Base-by-base conservation (phyloP, 1,140 invertebrate species). In the Aphidius gifuensis region DNA sequence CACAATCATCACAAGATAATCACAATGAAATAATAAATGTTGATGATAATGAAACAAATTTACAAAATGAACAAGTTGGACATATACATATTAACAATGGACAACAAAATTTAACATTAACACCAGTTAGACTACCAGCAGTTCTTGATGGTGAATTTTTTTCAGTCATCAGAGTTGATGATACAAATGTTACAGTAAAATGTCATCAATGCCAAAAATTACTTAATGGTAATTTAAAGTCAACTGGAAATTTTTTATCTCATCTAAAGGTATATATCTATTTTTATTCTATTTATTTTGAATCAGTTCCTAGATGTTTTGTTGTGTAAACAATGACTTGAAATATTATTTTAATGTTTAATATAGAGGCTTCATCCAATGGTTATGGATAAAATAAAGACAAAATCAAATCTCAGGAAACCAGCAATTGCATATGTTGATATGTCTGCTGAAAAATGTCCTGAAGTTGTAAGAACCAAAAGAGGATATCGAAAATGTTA, bases 141-240 rank as follows among this genome's bases (percentile, higher is more conserved):
- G 76, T 81, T 64, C 62, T 81, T 5, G 80, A 81, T 66, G 79
- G 80, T 45, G 80, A 82, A 64, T 81, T 78, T 57, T 82, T 81
- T 56, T 71, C 68, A 23, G 79, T 81, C 21, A 75, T 77, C 21
- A 73, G 77, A 62, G 71, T 81, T 11, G 77, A 80, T 54, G 77
- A 80, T 51, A 74, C 72, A 3, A 80, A 81, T 63, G 78, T 81
- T 6, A 80, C 79, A 2, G 80, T 79, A 8, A 64, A 69, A 43
- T 81, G 80, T 68, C 64, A 75, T 32, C 79, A 81, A 38, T 81
- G 80, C 55, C 73, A 79, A 11, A 81, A 80, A 67, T 61, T 78
- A 7, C 68, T 81, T 1, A 81, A 80, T 62, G 80, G 80, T 39
- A 81, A 80, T 68, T 71, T 81, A 2, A 81, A 80, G 55, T 80